Evolutionary conservation across 37 sponge, comb jelly and placozoan species (phyloP).

Genomic region (Dysidea cf. avara): DNA sequence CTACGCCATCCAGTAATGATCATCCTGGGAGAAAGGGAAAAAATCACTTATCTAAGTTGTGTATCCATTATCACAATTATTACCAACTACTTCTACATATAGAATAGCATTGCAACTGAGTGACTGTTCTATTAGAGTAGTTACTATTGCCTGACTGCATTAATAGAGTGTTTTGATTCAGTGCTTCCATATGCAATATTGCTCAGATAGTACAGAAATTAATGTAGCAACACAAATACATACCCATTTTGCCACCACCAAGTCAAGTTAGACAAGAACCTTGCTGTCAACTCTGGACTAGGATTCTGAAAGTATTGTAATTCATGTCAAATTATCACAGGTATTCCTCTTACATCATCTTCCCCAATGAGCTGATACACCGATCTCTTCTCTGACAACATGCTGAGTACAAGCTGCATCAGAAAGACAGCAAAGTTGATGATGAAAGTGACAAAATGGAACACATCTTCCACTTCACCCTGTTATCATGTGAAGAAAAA

Average conservation of each 20-base stretch:
- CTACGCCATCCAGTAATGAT: slow-evolving; percentile 70
- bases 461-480: slow-evolving; percentile 32
- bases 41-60: too few species aligned
- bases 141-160: too few species aligned
- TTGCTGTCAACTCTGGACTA: slow-evolving; percentile 39
- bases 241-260: slow-evolving; percentile 4
- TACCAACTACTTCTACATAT: too few species aligned
- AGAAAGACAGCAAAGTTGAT: slow-evolving; percentile 27
- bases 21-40: slow-evolving; percentile 28
- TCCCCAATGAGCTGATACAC: background rate
- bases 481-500: background rate
- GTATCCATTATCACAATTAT: too few species aligned
- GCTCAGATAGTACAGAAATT: too few species aligned
- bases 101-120: too few species aligned
- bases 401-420: slow-evolving; percentile 57
- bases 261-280: slow-evolving; percentile 49
- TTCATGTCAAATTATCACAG: too few species aligned
- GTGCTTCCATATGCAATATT: too few species aligned
- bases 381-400: slow-evolving; percentile 54
- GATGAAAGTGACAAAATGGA: slow-evolving; percentile 49
- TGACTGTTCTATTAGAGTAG: too few species aligned
- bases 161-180: too few species aligned
- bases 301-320: slow-evolving; percentile 15
- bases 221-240: too few species aligned
- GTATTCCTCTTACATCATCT: slow-evolving; percentile 11